phyloP scores from a whole-genome alignment of 2,888 invertebrate genomes.

The Thymelicus sylvestris region DNA sequence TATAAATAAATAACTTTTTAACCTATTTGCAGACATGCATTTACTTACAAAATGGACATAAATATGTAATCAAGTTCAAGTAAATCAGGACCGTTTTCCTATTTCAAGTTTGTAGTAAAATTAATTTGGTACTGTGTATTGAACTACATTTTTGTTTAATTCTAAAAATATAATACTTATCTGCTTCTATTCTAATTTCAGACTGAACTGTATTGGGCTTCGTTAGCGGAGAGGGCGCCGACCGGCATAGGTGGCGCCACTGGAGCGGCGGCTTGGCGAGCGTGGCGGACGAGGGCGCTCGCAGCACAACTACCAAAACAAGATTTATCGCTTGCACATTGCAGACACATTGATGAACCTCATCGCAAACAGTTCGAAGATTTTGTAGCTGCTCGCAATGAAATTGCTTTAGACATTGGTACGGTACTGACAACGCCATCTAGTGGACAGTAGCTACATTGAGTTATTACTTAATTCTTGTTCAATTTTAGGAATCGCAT shows the following conservation, averaged over 20 bases:
- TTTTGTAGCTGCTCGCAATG: conserved; percentile 97
- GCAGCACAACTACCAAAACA: conserved; percentile 96
- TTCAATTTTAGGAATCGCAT: conserved; percentile 80
- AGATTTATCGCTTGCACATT: conserved; percentile 95
- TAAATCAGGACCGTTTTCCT: no score
- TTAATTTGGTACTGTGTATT: no score
- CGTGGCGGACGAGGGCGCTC: conserved; percentile 84
- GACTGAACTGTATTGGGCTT: conserved; percentile 97
- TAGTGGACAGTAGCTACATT: conserved; percentile 50
- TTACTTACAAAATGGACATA: no score
- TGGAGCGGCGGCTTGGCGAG: conserved; percentile 73
- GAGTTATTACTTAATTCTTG: conserved; percentile 34
- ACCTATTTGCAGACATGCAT: no score
- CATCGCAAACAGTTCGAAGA: conserved; percentile 95
- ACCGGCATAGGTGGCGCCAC: conserved; percentile 68
- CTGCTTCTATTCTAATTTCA: conserved; percentile 59
- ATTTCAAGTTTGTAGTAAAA: no score
- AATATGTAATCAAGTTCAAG: no score
- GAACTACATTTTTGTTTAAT: no score
- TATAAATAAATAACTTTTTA: no score
- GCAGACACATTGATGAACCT: conserved; percentile 92
- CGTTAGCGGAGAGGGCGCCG: conserved; percentile 89
- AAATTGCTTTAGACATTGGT: conserved; percentile 98
- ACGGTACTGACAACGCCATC: conserved; percentile 58
- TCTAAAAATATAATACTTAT: neutral